Evolutionary conservation across 2,888 invertebrate species (phyloP).

Genomic region (Galerucella pusilla): DNA sequence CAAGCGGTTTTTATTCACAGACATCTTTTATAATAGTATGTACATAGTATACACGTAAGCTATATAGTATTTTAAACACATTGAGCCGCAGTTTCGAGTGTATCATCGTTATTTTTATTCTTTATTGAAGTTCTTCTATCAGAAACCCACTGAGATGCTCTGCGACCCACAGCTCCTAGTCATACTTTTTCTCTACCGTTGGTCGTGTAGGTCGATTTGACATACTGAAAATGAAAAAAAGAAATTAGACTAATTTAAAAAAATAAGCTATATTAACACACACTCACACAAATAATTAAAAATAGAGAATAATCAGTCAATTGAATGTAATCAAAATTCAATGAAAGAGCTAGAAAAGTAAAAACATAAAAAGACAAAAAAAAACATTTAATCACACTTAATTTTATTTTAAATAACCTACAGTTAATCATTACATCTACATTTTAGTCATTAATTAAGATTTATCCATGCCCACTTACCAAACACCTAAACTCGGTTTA

Average conservation of each 20-base stretch:
- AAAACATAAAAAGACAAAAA: too few relatives aligned
- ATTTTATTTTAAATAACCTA: too few relatives aligned
- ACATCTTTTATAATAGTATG: background rate
- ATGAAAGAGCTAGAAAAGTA: too few relatives aligned
- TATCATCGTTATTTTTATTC: conserved; percentile 55
- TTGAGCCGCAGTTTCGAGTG: conserved; percentile 54
- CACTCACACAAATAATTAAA: too few relatives aligned
- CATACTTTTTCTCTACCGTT: conserved; percentile 86
- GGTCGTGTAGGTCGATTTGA: conserved; percentile 77
- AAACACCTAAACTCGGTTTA: too few relatives aligned
- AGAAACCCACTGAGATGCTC: conserved; percentile 60
- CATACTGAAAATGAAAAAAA: conserved; percentile 72
- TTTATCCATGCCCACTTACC: too few relatives aligned
- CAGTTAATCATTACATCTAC: too few relatives aligned
- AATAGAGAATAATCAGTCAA: too few relatives aligned
- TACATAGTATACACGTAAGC: background rate
- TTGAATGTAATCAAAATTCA: too few relatives aligned
- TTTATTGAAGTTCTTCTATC: conserved; percentile 56
- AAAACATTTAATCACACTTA: too few relatives aligned
- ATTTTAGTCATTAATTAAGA: too few relatives aligned
- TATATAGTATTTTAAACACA: conserved; percentile 49
- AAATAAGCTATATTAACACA: background rate
- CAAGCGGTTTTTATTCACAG: background rate
- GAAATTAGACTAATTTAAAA: background rate
- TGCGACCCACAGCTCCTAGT: conserved; percentile 71